Conservation (phyloP, 2,888 invertebrate genomes). For the Nomada ferruginata region DNA sequence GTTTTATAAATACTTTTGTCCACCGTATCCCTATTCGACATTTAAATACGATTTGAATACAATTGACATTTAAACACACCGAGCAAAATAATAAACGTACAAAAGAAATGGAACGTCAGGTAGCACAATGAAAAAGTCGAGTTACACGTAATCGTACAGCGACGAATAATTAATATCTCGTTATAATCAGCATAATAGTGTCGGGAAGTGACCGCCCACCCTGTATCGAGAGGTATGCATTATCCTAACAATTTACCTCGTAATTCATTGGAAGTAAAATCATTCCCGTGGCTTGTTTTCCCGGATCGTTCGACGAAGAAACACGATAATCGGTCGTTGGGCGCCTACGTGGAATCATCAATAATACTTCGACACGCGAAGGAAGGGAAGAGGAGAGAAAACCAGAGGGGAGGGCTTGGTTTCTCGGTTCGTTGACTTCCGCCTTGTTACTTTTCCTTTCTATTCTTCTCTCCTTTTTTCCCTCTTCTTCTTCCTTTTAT, state of each 20-base stretch:
- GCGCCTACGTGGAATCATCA: constrained; percentile 62
- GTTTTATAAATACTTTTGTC: no score
- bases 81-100: no score
- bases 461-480: not conserved
- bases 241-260: constrained; percentile 58
- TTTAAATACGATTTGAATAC: no score
- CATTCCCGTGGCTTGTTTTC: constrained; percentile 54
- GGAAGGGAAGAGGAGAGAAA: constrained; percentile 36
- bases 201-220: constrained; percentile 9
- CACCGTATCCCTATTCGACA: no score
- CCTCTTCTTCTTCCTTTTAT: constrained; percentile 3
- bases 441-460: constrained; percentile 37
- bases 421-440: constrained; percentile 71
- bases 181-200: constrained; percentile 57
- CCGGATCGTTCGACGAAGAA: constrained; percentile 44
- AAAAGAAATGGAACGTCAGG: not conserved
- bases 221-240: constrained; percentile 40
- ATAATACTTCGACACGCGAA: constrained; percentile 54
- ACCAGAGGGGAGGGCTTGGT: constrained; percentile 7
- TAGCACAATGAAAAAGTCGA: no score
- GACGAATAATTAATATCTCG: constrained; percentile 9
- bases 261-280: constrained; percentile 64
- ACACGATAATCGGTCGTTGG: constrained; percentile 66
- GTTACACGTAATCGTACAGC: not conserved
- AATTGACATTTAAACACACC: no score